Evolutionary conservation across 2,797 vertebrate genomes (phyloP).

Genomic region (Sorex maritimensis): DNA sequence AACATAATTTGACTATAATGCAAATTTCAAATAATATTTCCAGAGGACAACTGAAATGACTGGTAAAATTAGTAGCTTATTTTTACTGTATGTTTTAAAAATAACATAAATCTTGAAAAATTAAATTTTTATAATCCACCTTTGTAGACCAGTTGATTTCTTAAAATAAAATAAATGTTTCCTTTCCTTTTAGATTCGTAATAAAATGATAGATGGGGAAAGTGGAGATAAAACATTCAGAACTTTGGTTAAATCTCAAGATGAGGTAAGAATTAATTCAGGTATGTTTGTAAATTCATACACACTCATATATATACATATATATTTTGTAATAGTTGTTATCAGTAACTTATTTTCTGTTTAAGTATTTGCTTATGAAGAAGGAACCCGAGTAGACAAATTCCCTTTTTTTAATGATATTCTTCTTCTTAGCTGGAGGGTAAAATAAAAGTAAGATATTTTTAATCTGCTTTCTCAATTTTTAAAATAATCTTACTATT

Average conservation of each 20-base stretch:
- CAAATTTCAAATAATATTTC: slow-evolving; percentile 12
- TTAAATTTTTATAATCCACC: neutral
- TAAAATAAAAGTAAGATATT: slow-evolving; percentile 26
- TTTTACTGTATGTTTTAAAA: slow-evolving; percentile 23
- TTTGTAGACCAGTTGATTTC: neutral
- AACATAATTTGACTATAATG: neutral
- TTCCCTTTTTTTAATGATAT: neutral
- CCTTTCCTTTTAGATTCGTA: slow-evolving; percentile 94
- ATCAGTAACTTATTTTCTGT: neutral
- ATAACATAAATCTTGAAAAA: neutral
- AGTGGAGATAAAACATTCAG: slow-evolving; percentile 95
- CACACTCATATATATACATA: no score
- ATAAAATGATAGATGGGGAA: slow-evolving; percentile 97
- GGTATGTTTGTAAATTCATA: neutral
- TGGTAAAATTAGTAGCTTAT: neutral
- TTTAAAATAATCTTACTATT: slow-evolving; percentile 23
- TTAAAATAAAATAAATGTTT: slow-evolving; percentile 31
- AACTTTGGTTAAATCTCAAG: slow-evolving; percentile 98
- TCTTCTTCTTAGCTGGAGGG: slow-evolving; percentile 5
- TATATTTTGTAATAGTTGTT: neutral
- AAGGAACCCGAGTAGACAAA: neutral
- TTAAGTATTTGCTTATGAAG: slow-evolving; percentile 5
- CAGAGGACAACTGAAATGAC: neutral
- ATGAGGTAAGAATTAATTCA: slow-evolving; percentile 94
- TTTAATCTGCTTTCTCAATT: slow-evolving; percentile 51